Percentiles rank a stretch among this genome's conserved stretches.
Conservation (phyloP, 2,797 vertebrate species). For the Serranus cabrilla region DNA sequence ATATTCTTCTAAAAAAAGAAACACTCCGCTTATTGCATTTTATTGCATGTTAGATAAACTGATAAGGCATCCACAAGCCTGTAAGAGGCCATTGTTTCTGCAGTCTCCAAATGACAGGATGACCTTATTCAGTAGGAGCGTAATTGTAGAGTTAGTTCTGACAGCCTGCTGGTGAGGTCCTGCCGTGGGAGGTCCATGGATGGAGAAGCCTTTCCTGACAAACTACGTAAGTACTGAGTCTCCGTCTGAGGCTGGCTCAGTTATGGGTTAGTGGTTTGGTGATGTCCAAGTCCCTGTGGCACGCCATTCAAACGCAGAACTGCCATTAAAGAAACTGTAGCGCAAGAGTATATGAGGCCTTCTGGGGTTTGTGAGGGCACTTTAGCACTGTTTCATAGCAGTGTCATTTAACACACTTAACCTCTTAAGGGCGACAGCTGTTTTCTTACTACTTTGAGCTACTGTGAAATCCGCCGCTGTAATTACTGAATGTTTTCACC, state of each 20-base stretch:
- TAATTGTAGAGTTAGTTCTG: conserved; percentile 71
- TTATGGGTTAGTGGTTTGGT: conserved; percentile 63
- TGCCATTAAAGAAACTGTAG: conserved; percentile 34
- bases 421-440: conserved; percentile 42
- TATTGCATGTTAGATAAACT: conserved; percentile 29
- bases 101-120: conserved; percentile 60
- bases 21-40: conserved; percentile 17
- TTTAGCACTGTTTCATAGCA: conserved; percentile 38
- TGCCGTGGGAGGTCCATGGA: conserved; percentile 74
- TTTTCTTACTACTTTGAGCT: conserved; percentile 16
- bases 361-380: conserved; percentile 25
- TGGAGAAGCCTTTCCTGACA: conserved; percentile 53
- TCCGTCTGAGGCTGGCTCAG: conserved; percentile 48
- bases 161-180: conserved; percentile 65
- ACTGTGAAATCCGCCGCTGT: conserved; percentile 24
- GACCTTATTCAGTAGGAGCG: conserved; percentile 59
- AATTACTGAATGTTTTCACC: conserved; percentile 29
- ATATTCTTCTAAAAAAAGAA: conserved; percentile 17
- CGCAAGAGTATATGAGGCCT: conserved; percentile 50
- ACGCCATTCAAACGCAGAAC: conserved; percentile 43
- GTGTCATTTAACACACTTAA: conserved; percentile 46
- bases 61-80: conserved; percentile 10
- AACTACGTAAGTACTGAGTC: conserved; percentile 46
- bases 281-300: conserved; percentile 52
- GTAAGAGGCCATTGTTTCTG: conserved; percentile 48